These are phyloP conservation scores for Aphidius ervi DNA, from an alignment of 1,140 invertebrate genomes.

Conservation along the genomic window DNA sequence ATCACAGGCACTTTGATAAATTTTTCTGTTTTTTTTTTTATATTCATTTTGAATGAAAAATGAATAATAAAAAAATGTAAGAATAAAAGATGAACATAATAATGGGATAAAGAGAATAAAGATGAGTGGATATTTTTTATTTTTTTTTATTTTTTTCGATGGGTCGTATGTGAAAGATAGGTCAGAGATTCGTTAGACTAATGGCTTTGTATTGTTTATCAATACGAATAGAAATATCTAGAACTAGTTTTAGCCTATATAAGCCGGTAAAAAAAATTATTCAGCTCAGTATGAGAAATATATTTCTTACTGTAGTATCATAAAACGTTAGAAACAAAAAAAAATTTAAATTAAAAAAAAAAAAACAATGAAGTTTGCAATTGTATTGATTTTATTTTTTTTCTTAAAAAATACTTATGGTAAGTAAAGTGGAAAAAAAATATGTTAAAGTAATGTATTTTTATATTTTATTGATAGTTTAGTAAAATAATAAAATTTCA, in stretches of 20 bases:
- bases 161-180: constrained; percentile 1
- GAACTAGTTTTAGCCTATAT: constrained; percentile 7
- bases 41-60: no score
- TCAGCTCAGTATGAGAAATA: constrained; percentile 9
- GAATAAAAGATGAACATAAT: no score
- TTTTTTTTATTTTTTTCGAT: no score
- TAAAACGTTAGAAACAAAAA: constrained; percentile 1
- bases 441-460: no score
- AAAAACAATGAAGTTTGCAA: background rate
- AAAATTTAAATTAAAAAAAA: background rate
- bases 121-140: no score
- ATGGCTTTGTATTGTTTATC: constrained; percentile 13
- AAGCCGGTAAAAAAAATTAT: constrained; percentile 11
- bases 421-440: background rate
- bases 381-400: background rate
- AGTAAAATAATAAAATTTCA: background rate
- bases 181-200: constrained; percentile 18
- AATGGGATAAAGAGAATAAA: no score
- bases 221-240: background rate
- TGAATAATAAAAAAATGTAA: no score
- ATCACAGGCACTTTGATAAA: no score
- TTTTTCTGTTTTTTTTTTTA: no score
- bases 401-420: background rate
- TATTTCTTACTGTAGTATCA: background rate
- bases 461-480: no score